Conservation (phyloP, 2,113 vertebrate genomes). For the Centrocercus urophasianus region DNA sequence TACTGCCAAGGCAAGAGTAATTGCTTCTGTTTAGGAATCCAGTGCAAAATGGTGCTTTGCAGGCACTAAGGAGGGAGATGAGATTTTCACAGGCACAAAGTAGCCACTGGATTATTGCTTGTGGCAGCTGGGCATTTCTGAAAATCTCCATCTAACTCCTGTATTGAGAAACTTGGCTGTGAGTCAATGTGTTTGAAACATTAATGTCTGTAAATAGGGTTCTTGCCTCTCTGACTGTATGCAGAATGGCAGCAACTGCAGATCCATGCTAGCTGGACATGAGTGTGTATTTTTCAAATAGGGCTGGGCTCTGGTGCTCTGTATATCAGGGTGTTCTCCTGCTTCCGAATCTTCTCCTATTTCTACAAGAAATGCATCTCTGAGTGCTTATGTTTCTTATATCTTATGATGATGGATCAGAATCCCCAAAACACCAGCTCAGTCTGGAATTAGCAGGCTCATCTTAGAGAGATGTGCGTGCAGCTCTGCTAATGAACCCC, state of each 20-base stretch:
- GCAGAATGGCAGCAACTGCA: not conserved
- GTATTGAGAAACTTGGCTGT: not conserved
- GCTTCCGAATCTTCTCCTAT: not conserved
- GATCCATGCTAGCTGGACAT: not conserved
- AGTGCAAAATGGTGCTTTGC: not conserved
- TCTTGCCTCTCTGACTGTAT: not conserved
- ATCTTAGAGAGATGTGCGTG: not conserved
- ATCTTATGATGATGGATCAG: not conserved
- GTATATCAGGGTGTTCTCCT: not conserved
- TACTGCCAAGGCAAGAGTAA: constrained; percentile 11
- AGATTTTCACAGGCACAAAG: not conserved
- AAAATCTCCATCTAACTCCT: constrained; percentile 4
- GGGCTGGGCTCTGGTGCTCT: not conserved
- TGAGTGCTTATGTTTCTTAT: not conserved
- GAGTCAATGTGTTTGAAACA: not conserved
- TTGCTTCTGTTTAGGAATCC: not conserved
- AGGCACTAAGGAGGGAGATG: not conserved
- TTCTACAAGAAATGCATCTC: fast-evolving
- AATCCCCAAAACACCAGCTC: not conserved
- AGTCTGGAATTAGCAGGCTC: not conserved
- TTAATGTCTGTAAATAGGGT: not conserved
- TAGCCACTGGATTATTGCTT: not conserved
- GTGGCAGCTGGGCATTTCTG: not conserved
- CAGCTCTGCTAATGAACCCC: not conserved
- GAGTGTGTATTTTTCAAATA: not conserved